Conservation (phyloP, 2,113 vertebrate species). For the Oryzias celebensis region DNA sequence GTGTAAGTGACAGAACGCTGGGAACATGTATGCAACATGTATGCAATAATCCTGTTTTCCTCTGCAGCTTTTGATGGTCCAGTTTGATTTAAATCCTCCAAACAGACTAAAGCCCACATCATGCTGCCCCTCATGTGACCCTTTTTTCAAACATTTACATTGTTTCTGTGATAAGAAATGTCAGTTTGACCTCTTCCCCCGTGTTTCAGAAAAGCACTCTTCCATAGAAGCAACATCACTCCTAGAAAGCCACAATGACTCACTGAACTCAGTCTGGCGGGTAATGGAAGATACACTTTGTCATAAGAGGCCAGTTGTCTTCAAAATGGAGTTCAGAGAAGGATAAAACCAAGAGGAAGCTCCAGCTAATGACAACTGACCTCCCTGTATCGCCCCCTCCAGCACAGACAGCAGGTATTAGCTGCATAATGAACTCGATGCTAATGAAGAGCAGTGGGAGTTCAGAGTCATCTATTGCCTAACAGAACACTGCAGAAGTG, state of each 20-base stretch:
- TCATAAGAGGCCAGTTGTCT: slow-evolving; percentile 12
- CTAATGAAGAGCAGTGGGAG: slow-evolving; percentile 51
- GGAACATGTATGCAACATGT: too few relatives aligned
- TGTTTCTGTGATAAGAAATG: too few relatives aligned
- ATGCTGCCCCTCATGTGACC: too few relatives aligned
- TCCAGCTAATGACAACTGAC: slow-evolving; percentile 51
- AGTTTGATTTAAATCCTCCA: too few relatives aligned
- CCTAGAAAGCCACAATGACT: slow-evolving; percentile 6
- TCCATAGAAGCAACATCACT: background rate
- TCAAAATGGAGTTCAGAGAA: slow-evolving; percentile 31
- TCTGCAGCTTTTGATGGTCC: too few relatives aligned
- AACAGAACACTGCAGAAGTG: slow-evolving; percentile 6
- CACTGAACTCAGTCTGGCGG: slow-evolving; percentile 11
- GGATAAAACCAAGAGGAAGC: slow-evolving; percentile 23
- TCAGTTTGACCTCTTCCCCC: too few relatives aligned
- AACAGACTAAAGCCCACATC: too few relatives aligned
- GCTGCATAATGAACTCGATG: slow-evolving; percentile 45
- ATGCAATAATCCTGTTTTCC: too few relatives aligned
- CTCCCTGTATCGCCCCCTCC: slow-evolving; percentile 16
- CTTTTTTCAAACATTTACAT: too few relatives aligned
- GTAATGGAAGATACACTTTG: slow-evolving; percentile 23
- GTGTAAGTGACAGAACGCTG: too few relatives aligned
- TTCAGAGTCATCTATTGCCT: slow-evolving; percentile 20
- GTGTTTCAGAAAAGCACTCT: too few relatives aligned
- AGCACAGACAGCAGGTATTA: slow-evolving; percentile 40